Conservation (phyloP, 1,140 invertebrate genomes). For the Solenopsis invicta region DNA sequence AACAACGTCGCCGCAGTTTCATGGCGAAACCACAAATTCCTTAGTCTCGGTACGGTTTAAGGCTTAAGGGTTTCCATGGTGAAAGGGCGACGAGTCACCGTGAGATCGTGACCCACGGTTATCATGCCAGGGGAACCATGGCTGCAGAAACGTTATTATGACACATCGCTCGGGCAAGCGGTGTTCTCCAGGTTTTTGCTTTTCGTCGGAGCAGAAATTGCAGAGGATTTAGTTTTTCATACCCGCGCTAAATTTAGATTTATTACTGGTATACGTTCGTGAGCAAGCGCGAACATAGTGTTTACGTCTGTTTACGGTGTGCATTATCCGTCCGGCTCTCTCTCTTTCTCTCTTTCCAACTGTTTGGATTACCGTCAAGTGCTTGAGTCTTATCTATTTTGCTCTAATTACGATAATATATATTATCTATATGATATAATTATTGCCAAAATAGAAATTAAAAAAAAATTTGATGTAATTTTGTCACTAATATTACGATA, state of each 20-base stretch:
- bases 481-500: neutral
- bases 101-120: conserved; percentile 56
- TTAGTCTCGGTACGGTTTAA: conserved; percentile 60
- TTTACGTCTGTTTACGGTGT: conserved; percentile 61
- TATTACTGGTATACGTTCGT: conserved; percentile 52
- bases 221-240: conserved; percentile 70
- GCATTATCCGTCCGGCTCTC: conserved; percentile 31
- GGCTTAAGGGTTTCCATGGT: conserved; percentile 65
- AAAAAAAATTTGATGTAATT: neutral
- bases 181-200: conserved; percentile 63
- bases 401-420: conserved; percentile 30
- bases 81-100: conserved; percentile 43
- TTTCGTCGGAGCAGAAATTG: conserved; percentile 63
- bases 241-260: conserved; percentile 67
- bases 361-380: conserved; percentile 43
- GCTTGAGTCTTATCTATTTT: conserved; percentile 25
- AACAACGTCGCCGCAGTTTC: conserved; percentile 56
- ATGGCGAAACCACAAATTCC: conserved; percentile 57
- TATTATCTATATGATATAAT: neutral
- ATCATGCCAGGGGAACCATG: conserved; percentile 47
- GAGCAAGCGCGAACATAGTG: conserved; percentile 44
- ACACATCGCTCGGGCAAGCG: conserved; percentile 60
- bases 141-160: conserved; percentile 65
- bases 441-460: neutral
- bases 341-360: neutral